Conservation (phyloP, 1,140 invertebrate genomes). For the Hirudo medicinalis region DNA sequence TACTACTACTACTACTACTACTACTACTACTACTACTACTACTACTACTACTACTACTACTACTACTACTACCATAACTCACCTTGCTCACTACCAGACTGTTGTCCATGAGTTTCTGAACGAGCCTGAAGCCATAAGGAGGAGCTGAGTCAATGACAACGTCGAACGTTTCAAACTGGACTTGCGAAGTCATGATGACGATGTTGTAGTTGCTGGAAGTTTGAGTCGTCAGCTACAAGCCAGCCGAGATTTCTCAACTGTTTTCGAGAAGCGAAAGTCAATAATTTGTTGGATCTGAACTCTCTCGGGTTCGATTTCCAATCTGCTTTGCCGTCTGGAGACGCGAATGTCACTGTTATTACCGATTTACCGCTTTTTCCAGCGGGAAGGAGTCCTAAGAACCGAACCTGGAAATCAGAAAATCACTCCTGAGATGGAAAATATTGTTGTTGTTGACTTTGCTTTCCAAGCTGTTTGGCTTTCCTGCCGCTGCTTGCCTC, state of each 20-base stretch:
- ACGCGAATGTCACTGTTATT: too few species aligned
- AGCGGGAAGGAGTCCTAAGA: too few species aligned
- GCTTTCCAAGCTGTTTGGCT: not conserved
- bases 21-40: too few species aligned
- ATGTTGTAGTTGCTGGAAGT: not conserved
- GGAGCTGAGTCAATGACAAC: not conserved
- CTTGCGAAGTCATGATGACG: not conserved
- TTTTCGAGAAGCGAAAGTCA: not conserved
- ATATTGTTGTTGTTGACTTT: not conserved
- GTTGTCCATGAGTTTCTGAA: constrained; percentile 9
- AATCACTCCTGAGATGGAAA: too few species aligned
- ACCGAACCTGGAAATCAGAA: too few species aligned
- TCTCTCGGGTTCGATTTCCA: not conserved
- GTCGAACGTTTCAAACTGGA: not conserved
- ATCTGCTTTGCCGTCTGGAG: too few species aligned
- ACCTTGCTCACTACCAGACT: constrained; percentile 7
- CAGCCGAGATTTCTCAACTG: not conserved
- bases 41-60: too few species aligned
- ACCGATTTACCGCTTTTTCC: too few species aligned
- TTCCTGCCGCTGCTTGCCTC: too few species aligned
- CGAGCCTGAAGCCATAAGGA: not conserved
- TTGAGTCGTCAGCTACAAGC: not conserved
- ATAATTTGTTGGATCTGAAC: not conserved
- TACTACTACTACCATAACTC: not conserved
- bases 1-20: too few species aligned